Conservation (phyloP, 2,888 invertebrate genomes). For the Meteorus cinctellus region DNA sequence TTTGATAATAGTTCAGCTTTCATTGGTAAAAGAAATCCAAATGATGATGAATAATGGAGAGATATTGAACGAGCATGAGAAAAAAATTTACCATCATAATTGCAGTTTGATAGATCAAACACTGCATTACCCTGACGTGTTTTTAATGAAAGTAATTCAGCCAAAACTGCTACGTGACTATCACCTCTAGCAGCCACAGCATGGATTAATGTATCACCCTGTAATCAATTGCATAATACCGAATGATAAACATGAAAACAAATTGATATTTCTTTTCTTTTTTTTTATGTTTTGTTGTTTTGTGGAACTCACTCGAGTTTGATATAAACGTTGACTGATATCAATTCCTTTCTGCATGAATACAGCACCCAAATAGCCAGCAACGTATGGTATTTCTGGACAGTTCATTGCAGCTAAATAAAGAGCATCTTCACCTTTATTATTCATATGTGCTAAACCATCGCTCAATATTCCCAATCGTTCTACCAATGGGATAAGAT, state of each 20-base stretch:
- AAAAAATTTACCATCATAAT: conserved; percentile 63
- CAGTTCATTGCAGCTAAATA: conserved; percentile 65
- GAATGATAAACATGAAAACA: not conserved
- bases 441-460: conserved; percentile 59
- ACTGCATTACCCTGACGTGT: conserved; percentile 59
- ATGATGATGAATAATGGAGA: not conserved
- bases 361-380: conserved; percentile 64
- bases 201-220: conserved; percentile 67
- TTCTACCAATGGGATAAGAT: conserved; percentile 63
- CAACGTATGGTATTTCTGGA: conserved; percentile 61
- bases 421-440: conserved; percentile 63
- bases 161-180: conserved; percentile 57
- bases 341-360: conserved; percentile 62
- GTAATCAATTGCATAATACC: conserved; percentile 13
- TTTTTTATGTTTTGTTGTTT: not conserved
- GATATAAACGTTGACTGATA: conserved; percentile 60
- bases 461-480: conserved; percentile 56
- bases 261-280: not conserved
- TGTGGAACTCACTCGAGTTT: conserved; percentile 54
- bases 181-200: conserved; percentile 63
- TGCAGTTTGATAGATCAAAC: conserved; percentile 64
- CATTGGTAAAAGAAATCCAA: no score
- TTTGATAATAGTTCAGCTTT: no score
- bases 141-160: conserved; percentile 61
- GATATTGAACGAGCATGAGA: not conserved